Conservation (phyloP, 2,888 invertebrate genomes). For the Campoplex nolae region DNA sequence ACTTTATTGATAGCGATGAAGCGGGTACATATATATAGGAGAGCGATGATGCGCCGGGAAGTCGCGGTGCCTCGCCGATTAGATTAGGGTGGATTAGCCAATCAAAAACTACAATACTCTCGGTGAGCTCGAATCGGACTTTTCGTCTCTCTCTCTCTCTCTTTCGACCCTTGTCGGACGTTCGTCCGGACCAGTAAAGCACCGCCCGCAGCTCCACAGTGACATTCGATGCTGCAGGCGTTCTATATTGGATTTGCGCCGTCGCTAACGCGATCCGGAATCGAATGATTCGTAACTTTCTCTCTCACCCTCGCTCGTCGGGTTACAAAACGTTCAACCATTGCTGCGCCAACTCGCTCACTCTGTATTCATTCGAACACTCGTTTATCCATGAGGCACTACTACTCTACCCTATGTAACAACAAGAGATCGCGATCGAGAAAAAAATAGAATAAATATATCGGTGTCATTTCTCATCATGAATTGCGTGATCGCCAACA, state of each 20-base stretch:
- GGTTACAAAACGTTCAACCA: conserved; percentile 60
- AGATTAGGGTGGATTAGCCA: conserved; percentile 84
- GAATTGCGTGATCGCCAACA: background rate
- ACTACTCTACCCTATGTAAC: conserved; percentile 47
- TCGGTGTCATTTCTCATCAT: conserved; percentile 38
- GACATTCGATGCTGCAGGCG: conserved; percentile 83
- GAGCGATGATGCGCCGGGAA: conserved; percentile 65
- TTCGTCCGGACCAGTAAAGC: conserved; percentile 54
- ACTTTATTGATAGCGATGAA: conserved; percentile 1
- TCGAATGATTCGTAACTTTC: conserved; percentile 80
- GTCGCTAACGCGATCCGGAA: conserved; percentile 82
- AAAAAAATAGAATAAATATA: conserved; percentile 10
- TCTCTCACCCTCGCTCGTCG: conserved; percentile 32
- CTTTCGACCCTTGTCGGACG: conserved; percentile 42
- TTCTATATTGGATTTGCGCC: conserved; percentile 84
- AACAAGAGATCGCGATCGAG: conserved; percentile 55
- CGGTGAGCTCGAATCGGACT: conserved; percentile 68
- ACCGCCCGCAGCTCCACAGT: conserved; percentile 75
- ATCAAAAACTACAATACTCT: conserved; percentile 84
- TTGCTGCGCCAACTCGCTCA: conserved; percentile 57
- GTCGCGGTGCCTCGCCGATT: conserved; percentile 77
- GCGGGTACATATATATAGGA: conserved; percentile 51
- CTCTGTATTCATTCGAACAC: conserved; percentile 39
- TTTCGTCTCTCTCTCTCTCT: conserved; percentile 26
- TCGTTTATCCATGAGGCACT: conserved; percentile 49